Conservation (phyloP, 2,888 invertebrate species). For the Empis livida region DNA sequence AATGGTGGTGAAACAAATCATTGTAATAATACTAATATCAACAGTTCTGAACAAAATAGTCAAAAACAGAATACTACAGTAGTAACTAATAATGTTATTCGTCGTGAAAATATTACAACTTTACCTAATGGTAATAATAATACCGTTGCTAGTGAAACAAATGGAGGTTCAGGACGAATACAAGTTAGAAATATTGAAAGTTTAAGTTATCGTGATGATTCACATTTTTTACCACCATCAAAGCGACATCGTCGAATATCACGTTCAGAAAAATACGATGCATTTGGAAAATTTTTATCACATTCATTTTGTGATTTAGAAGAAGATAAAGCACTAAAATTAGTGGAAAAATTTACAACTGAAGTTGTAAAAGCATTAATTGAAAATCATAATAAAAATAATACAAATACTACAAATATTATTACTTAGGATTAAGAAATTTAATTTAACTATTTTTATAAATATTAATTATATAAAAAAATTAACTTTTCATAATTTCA, state of each 20-base stretch:
- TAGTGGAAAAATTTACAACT: slow-evolving; percentile 31
- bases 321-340: slow-evolving; percentile 22
- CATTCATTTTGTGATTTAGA: slow-evolving; percentile 30
- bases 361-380: slow-evolving; percentile 29
- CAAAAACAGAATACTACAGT: slow-evolving; percentile 6
- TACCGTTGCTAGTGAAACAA: not conserved
- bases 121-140: slow-evolving; percentile 1
- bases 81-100: slow-evolving; percentile 3
- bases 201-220: slow-evolving; percentile 6
- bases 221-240: not conserved
- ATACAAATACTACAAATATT: not conserved
- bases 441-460: not conserved
- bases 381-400: slow-evolving; percentile 11
- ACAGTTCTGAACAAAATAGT: not conserved
- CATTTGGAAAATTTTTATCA: slow-evolving; percentile 33
- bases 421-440: not conserved
- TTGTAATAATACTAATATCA: too few relatives aligned
- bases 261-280: slow-evolving; percentile 21
- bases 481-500: not conserved
- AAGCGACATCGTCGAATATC: slow-evolving; percentile 11
- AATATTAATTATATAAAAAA: not conserved
- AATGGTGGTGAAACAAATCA: not conserved
- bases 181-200: slow-evolving; percentile 8
- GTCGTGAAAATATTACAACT: not conserved
- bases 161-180: not conserved